A percentile compares a stretch with the other conserved stretches of the same genome.
These are phyloP conservation scores for Thymelicus acteon DNA, from an alignment of 2,888 invertebrate genomes.

Conservation along the genomic window DNA sequence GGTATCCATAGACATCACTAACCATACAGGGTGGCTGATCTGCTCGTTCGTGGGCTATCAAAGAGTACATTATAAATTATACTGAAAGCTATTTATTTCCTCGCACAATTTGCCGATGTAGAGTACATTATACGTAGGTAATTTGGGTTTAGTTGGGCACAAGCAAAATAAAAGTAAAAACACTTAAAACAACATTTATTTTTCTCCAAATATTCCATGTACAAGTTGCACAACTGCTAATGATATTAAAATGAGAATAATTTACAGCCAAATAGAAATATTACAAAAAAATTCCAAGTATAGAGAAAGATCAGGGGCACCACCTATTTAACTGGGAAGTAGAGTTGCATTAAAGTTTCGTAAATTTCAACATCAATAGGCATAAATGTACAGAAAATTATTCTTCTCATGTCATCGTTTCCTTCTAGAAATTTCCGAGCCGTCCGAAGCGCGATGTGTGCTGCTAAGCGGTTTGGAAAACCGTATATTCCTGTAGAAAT, in stretches of 20 bases:
- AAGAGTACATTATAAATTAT: no score
- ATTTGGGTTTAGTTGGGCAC: no score
- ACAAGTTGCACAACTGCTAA: no score
- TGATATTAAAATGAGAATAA: background rate
- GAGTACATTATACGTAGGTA: no score
- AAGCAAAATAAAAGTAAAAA: no score
- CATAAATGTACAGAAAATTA: conserved; percentile 93
- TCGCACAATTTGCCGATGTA: no score
- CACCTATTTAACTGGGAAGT: conserved; percentile 83
- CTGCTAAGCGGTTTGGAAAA: conserved; percentile 92
- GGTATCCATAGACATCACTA: no score
- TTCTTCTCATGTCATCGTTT: conserved; percentile 85
- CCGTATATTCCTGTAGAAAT: conserved; percentile 97
- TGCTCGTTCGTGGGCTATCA: no score
- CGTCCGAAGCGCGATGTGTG: conserved; percentile 88
- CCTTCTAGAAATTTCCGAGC: conserved; percentile 87
- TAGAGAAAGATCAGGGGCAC: background rate
- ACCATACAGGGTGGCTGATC: no score
- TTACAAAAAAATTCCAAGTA: background rate
- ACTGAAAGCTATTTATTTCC: no score
- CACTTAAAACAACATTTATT: no score
- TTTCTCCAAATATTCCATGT: no score
- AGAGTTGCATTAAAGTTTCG: conserved; percentile 88
- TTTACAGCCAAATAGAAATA: conserved; percentile 2
- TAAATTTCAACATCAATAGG: conserved; percentile 89